Percentiles rank a stretch among this genome's conserved stretches.
Conservation (phyloP, 2,888 invertebrate genomes). For the Plagodis pulveraria region DNA sequence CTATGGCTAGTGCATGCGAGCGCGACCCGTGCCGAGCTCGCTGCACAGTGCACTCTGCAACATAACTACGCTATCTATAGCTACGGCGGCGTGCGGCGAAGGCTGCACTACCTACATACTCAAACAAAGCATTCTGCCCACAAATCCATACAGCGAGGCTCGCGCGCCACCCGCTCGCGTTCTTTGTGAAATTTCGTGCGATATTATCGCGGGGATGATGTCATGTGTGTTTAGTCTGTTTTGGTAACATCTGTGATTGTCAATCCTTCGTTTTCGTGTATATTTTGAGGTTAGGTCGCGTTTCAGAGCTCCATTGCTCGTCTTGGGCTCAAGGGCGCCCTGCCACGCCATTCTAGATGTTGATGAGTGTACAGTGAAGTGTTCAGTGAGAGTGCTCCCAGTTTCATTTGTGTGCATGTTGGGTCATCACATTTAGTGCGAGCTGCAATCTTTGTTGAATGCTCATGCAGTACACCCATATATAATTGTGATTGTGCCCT, state of each 20-base stretch:
- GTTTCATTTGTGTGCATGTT: conserved; percentile 39
- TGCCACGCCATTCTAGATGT: conserved; percentile 16
- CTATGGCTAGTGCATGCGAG: conserved; percentile 72
- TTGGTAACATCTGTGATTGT: conserved; percentile 76
- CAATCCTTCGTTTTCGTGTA: conserved; percentile 67
- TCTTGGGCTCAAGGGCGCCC: conserved; percentile 5
- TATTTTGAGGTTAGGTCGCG: conserved; percentile 81
- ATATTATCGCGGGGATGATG: conserved; percentile 63
- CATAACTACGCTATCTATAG: conserved; percentile 59
- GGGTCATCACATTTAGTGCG: conserved; percentile 40
- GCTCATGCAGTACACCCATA: conserved; percentile 44
- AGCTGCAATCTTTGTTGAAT: conserved; percentile 44
- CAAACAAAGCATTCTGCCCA: conserved; percentile 82
- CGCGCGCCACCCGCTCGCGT: conserved; percentile 61
- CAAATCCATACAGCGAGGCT: conserved; percentile 68
- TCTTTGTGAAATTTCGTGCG: conserved; percentile 65
- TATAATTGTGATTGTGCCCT: conserved; percentile 49
- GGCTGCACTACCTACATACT: conserved; percentile 79
- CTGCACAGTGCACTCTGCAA: conserved; percentile 49
- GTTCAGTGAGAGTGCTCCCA: conserved; percentile 48
- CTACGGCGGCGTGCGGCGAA: conserved; percentile 72
- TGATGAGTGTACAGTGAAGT: conserved; percentile 43
- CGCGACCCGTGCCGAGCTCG: conserved; percentile 61
- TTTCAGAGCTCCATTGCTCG: conserved; percentile 54
- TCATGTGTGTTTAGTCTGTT: conserved; percentile 58